phyloP scores from a whole-genome alignment of 2,888 invertebrate species.

The Sinotaia quadrata region DNA sequence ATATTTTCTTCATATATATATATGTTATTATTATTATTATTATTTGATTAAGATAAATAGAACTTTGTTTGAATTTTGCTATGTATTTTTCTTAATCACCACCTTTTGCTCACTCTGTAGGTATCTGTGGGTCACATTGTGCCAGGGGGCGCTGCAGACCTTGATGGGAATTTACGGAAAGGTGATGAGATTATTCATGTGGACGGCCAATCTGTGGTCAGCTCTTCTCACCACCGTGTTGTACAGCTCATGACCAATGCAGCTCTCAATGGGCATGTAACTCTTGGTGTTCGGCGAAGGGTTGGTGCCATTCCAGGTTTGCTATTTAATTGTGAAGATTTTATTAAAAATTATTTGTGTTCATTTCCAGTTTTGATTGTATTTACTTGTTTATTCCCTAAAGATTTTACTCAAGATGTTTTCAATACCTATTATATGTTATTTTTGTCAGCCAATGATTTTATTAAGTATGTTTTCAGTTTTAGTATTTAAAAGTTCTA shows the following conservation, averaged over 20 bases:
- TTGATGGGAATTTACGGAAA: conserved; percentile 90
- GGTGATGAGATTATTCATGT: conserved; percentile 96
- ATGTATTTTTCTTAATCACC: conserved; percentile 4
- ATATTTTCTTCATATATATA: background rate
- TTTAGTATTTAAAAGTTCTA: too few relatives aligned
- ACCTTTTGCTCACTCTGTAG: conserved; percentile 72
- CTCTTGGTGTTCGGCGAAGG: conserved; percentile 81
- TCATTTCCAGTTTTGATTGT: too few relatives aligned
- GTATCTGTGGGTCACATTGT: conserved; percentile 97
- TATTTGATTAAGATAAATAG: background rate
- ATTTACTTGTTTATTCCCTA: too few relatives aligned
- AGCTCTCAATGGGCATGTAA: conserved; percentile 88
- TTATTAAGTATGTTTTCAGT: too few relatives aligned
- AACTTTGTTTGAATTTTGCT: background rate
- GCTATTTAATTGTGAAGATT: too few relatives aligned
- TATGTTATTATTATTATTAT: conserved; percentile 1
- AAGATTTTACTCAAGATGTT: too few relatives aligned
- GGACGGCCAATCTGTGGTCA: conserved; percentile 86
- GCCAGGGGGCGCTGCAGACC: conserved; percentile 92
- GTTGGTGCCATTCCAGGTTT: conserved; percentile 32
- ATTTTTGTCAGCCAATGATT: too few relatives aligned
- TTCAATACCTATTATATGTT: too few relatives aligned
- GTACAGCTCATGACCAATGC: conserved; percentile 93
- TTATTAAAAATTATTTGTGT: too few relatives aligned
- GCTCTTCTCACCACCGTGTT: conserved; percentile 92